A percentile compares a stretch with the other conserved stretches of the same genome.
Evolutionary conservation across 2,797 vertebrate species (phyloP).

Genomic region (Simalia tracyae): DNA sequence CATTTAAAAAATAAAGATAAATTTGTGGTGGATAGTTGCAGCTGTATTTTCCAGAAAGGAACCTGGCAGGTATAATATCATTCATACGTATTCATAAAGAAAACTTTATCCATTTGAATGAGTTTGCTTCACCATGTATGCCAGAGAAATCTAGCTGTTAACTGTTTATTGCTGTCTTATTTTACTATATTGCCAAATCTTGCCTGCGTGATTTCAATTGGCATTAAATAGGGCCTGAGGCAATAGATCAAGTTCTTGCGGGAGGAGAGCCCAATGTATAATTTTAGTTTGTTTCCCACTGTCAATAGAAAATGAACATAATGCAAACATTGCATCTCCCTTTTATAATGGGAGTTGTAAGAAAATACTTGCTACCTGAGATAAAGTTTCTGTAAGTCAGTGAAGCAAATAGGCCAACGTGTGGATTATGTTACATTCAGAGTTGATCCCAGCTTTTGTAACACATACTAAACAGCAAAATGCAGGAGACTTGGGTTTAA

Average conservation of each 20-base stretch:
- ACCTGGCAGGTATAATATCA: background rate
- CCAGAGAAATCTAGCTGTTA: background rate
- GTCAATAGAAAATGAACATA: conserved; percentile 27
- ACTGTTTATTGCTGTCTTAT: background rate
- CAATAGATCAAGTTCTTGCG: background rate
- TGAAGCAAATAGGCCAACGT: conserved; percentile 60
- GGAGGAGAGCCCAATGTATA: background rate
- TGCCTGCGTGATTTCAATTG: background rate
- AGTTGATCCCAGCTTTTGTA: conserved; percentile 62
- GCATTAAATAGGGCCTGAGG: background rate
- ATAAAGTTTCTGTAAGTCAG: conserved; percentile 60
- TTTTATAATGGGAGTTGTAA: conserved; percentile 54
- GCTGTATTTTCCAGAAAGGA: background rate
- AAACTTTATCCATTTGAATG: conserved; percentile 2
- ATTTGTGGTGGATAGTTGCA: background rate
- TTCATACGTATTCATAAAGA: background rate
- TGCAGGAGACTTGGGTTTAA: conserved; percentile 52
- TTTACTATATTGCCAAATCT: background rate
- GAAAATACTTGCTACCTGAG: conserved; percentile 70
- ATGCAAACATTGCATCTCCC: conserved; percentile 52
- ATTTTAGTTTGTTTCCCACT: conserved; percentile 21
- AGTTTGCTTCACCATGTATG: background rate
- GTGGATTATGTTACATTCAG: conserved; percentile 64
- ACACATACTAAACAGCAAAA: conserved; percentile 58
- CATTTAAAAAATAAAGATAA: background rate